These are phyloP conservation scores for Lasioglossum morio DNA, from an alignment of 2,888 invertebrate genomes.

Conservation along the genomic window DNA sequence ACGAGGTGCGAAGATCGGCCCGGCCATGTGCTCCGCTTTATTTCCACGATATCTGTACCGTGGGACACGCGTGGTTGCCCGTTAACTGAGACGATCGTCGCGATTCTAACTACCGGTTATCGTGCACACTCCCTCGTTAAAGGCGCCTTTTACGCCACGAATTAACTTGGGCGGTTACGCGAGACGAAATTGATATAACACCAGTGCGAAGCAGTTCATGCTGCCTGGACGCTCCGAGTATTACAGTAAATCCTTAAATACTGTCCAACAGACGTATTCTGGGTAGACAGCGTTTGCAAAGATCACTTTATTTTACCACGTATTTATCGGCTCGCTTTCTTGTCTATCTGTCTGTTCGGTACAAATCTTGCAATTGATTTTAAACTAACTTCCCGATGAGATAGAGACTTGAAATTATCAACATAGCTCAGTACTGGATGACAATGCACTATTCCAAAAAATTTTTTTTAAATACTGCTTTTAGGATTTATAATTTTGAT, in stretches of 20 bases:
- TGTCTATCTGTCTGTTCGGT: too few species aligned
- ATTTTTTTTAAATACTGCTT: too few species aligned
- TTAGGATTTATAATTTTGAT: too few species aligned
- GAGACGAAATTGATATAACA: not conserved
- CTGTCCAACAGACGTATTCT: too few species aligned
- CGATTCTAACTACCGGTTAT: not conserved
- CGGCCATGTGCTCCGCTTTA: slow-evolving; percentile 1
- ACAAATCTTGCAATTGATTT: too few species aligned
- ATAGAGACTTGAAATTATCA: too few species aligned
- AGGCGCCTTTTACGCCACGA: not conserved
- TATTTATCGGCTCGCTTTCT: too few species aligned
- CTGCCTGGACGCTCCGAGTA: not conserved
- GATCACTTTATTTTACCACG: too few species aligned
- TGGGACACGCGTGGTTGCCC: slow-evolving; percentile 8
- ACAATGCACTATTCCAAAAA: too few species aligned
- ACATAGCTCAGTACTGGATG: too few species aligned
- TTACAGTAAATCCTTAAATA: not conserved
- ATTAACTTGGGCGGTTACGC: not conserved
- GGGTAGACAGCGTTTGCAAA: too few species aligned
- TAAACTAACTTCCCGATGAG: too few species aligned
- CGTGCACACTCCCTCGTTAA: not conserved
- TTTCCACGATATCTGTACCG: slow-evolving; percentile 28
- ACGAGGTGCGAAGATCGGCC: slow-evolving; percentile 19
- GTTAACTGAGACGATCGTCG: slow-evolving; percentile 1
- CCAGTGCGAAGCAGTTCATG: not conserved